These are phyloP conservation scores for Cistogaster globosa DNA, from an alignment of 2,888 invertebrate species.

Conservation along the genomic window DNA sequence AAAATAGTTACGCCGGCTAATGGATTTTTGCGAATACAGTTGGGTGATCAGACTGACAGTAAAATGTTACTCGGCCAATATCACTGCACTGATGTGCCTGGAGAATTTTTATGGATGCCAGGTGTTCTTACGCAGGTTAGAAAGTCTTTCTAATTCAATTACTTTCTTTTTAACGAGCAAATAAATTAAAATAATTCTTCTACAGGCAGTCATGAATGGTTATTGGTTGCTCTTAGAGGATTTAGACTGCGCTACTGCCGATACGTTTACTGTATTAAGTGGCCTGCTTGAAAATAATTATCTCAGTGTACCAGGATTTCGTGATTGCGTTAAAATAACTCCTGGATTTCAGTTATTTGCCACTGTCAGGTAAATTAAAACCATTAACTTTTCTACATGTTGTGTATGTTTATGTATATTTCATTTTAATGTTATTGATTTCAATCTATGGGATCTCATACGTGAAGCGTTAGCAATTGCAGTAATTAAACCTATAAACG, in stretches of 20 bases:
- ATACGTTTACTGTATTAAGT: constrained; percentile 94
- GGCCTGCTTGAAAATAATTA: constrained; percentile 92
- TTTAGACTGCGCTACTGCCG: constrained; percentile 95
- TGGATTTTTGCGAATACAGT: constrained; percentile 92
- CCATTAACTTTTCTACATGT: neutral
- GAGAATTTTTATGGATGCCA: constrained; percentile 98
- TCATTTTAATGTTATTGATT: too few relatives aligned
- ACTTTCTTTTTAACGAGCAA: neutral
- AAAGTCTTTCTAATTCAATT: neutral
- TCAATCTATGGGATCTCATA: too few relatives aligned
- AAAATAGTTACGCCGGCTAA: constrained; percentile 71
- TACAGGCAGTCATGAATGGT: constrained; percentile 89
- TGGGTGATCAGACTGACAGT: constrained; percentile 98
- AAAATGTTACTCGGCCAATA: constrained; percentile 93
- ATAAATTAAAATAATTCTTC: neutral
- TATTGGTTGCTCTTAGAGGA: constrained; percentile 98
- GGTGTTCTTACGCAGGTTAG: constrained; percentile 93
- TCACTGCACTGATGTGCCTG: constrained; percentile 97
- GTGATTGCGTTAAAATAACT: constrained; percentile 90
- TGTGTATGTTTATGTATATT: too few relatives aligned
- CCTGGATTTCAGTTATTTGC: constrained; percentile 96
- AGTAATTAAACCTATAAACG: too few relatives aligned
- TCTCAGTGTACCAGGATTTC: constrained; percentile 94
- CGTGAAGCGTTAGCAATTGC: too few relatives aligned
- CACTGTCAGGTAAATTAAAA: constrained; percentile 88